Conservation (phyloP, 1,140 invertebrate species). For the Drosophila elegans region DNA sequence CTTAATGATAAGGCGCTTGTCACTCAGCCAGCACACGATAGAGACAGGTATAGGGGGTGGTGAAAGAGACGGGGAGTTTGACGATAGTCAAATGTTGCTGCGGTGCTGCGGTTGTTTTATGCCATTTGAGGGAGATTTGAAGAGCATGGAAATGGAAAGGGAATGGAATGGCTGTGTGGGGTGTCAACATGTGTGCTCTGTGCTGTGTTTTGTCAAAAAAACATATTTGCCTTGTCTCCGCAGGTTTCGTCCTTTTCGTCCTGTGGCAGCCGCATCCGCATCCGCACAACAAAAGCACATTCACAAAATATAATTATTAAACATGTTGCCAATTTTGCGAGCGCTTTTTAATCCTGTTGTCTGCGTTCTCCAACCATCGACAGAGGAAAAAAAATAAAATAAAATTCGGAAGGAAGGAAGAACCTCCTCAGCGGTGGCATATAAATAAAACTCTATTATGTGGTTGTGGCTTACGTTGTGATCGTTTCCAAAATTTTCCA, state of each 20-base stretch:
- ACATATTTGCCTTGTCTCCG: slow-evolving; percentile 77
- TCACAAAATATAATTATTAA: slow-evolving; percentile 83
- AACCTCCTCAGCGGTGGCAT: slow-evolving; percentile 37
- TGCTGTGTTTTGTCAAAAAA: slow-evolving; percentile 81
- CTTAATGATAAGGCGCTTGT: slow-evolving; percentile 83
- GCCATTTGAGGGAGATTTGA: slow-evolving; percentile 58
- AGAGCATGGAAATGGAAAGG: neutral
- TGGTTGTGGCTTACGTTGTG: slow-evolving; percentile 74
- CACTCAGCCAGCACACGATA: slow-evolving; percentile 63
- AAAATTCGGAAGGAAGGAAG: slow-evolving; percentile 1
- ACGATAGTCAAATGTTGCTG: slow-evolving; percentile 74
- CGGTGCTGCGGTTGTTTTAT: slow-evolving; percentile 81
- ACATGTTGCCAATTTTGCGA: slow-evolving; percentile 82
- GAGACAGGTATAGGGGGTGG: slow-evolving; percentile 3
- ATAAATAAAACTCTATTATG: slow-evolving; percentile 80
- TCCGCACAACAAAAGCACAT: slow-evolving; percentile 65
- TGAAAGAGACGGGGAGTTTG: slow-evolving; percentile 14
- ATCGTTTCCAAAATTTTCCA: slow-evolving; percentile 61
- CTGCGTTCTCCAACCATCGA: slow-evolving; percentile 32
- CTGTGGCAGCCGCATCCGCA: slow-evolving; percentile 26
- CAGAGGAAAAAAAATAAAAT: neutral
- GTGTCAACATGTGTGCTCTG: slow-evolving; percentile 71
- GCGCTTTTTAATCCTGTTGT: slow-evolving; percentile 82
- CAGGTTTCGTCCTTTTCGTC: slow-evolving; percentile 13
- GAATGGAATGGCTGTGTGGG: slow-evolving; percentile 16